Base-by-base conservation (phyloP, 2,888 invertebrate species). In the Ryuthela nishihirai region DNA sequence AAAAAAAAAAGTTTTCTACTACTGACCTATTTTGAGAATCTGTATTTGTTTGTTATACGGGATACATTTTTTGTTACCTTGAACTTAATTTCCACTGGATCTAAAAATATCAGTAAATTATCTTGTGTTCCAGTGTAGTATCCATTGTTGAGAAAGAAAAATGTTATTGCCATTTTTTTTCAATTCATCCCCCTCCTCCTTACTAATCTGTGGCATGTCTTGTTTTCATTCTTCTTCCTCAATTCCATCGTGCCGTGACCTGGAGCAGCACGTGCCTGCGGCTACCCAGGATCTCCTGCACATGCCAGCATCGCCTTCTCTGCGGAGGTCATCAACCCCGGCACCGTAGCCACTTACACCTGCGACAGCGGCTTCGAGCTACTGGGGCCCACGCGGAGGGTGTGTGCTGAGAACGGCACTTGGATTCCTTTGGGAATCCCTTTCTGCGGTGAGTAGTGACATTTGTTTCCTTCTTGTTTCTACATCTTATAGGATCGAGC, bases 361-460 rank as follows among this genome's bases (percentile, higher is more conserved):
- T 93, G 93, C 70, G 93, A 93, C 72, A 78, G 86, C 35, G 92
- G 92, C 12, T 93, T 92, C 72, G 92, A 93, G 73, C 81, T 93
- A 1, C 79, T 93, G n/a, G 93, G 93, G 0, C 92, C 92, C 0
- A 80, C 88, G 1, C 76, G 89, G 62, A 78, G 91, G 62, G 80
- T 83, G 17, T 93, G 93, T 70, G 83, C 83, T 42, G 66, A 74
- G 0, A 82, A 84, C 67, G 87, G 86, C 10, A 81, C 81, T 36
- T 93, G 93, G 93, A 75, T 82, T 6, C 93, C 92, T 0, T 88
- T 89, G 72, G 93, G 92, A 54, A 87, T 93, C 68, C 93, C 93
- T 5, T 93, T 93, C 75, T 93, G 93, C 75, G 93, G 93, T 93
- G 74, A 88, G 87, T 83, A n/a, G 5, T n/a, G n/a, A n/a, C n/a